phyloP scores from a whole-genome alignment of 2,888 invertebrate species.

The Trachelus iudaicus region DNA sequence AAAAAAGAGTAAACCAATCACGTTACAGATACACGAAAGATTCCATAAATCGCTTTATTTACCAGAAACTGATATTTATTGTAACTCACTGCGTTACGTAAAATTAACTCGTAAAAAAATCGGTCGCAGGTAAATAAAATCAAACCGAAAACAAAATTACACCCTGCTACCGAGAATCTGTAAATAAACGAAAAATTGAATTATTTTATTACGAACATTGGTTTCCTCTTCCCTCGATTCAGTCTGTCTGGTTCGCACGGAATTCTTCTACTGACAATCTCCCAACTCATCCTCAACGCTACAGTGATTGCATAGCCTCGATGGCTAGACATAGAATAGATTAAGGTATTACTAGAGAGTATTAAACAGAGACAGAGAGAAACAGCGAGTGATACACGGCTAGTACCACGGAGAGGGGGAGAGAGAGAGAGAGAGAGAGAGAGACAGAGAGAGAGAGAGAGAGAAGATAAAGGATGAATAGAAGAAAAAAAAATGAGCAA shows the following conservation, averaged over 20 bases:
- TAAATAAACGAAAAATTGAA: not conserved
- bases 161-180: not conserved
- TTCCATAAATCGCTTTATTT: not conserved
- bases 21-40: not conserved
- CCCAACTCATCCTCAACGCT: not conserved
- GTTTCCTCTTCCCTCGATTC: not conserved
- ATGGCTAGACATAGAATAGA: not conserved
- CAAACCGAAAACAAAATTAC: no score
- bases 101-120: not conserved
- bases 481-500: constrained; percentile 30
- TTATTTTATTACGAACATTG: not conserved
- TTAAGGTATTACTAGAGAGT: not conserved
- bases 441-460: constrained; percentile 23
- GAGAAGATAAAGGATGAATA: constrained; percentile 26
- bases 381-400: constrained; percentile 18
- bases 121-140: no score
- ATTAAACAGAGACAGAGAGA: constrained; percentile 46
- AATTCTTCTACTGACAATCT: not conserved
- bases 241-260: not conserved
- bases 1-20: not conserved
- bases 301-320: not conserved
- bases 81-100: not conserved
- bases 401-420: no score
- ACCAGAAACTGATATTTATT: not conserved
- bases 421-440: constrained; percentile 38